Conservation (phyloP, 2,113 vertebrate species). For the Orcinus orca region DNA sequence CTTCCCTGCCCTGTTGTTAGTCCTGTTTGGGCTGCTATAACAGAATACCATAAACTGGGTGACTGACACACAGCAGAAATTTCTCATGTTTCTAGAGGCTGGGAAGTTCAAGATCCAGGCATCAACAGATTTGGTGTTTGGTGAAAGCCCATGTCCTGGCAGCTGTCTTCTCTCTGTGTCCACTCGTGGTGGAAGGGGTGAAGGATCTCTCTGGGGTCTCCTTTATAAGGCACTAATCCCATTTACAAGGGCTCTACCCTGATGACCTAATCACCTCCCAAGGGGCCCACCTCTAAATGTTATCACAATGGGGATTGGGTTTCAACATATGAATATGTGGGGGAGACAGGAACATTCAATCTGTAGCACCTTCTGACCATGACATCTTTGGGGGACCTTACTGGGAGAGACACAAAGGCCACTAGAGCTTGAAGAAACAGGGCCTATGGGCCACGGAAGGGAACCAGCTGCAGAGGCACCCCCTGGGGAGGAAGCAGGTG, state of each 20-base stretch:
- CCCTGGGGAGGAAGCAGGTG: background rate
- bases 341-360: background rate
- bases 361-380: background rate
- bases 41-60: background rate
- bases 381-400: background rate
- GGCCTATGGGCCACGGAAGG: background rate
- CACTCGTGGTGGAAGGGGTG: background rate
- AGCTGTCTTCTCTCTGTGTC: background rate
- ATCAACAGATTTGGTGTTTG: background rate
- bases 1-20: background rate
- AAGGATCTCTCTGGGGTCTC: background rate
- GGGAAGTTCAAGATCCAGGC: background rate
- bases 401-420: background rate
- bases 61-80: too few species aligned
- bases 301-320: background rate
- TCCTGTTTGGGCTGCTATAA: background rate
- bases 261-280: background rate
- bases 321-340: background rate
- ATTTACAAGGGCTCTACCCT: background rate
- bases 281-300: too few species aligned
- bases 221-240: background rate
- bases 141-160: too few species aligned
- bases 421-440: background rate
- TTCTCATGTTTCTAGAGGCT: background rate
- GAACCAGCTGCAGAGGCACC: background rate